Conservation (phyloP, 2,888 invertebrate species). For the Drepanosiphum platanoidis region DNA sequence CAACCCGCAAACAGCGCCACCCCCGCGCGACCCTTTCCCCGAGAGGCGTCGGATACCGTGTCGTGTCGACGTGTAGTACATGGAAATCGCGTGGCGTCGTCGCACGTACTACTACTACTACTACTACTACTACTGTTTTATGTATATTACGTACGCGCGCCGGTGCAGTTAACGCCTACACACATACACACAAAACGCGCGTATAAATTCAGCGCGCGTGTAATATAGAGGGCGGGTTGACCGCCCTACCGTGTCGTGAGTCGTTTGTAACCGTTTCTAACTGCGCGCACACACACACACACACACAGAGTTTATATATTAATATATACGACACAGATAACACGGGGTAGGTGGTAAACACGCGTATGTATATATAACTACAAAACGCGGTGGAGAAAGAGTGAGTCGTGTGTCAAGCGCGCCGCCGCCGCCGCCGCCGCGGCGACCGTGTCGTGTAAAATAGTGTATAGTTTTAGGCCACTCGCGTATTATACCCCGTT, state of each 20-base stretch:
- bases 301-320: not conserved
- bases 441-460: slow-evolving; percentile 10
- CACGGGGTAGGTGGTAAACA: not conserved
- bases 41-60: slow-evolving; percentile 42
- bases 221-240: slow-evolving; percentile 5
- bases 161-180: slow-evolving; percentile 60
- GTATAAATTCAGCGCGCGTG: not conserved
- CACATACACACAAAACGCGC: not conserved
- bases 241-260: slow-evolving; percentile 51
- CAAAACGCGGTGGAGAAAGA: not conserved
- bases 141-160: no score
- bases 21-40: not conserved
- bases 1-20: slow-evolving; percentile 47
- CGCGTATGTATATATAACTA: not conserved
- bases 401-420: slow-evolving; percentile 55
- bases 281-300: not conserved
- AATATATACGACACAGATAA: not conserved
- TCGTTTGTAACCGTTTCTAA: slow-evolving; percentile 31
- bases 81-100: slow-evolving; percentile 60
- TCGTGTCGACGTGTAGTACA: slow-evolving; percentile 61
- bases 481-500: not conserved
- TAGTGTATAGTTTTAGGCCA: not conserved
- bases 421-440: no score
- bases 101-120: slow-evolving; percentile 25
- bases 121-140: no score